Conservation (phyloP, 2,797 vertebrate genomes). For the Molossus alvarezi region DNA sequence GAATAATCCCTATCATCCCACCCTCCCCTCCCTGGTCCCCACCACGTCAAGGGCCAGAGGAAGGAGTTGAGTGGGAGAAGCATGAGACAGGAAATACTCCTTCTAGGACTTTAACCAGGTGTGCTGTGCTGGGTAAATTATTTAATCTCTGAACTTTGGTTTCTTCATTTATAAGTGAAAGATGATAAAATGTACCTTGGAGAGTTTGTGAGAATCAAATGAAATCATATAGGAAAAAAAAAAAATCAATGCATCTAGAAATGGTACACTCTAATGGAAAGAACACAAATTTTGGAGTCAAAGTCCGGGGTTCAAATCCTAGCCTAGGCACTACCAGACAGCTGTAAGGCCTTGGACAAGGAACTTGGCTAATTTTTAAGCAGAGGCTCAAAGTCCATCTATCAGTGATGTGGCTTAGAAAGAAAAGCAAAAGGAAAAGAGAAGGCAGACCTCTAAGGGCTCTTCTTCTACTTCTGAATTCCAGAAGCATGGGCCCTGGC, state of each 20-base stretch:
- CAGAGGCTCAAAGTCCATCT: neutral
- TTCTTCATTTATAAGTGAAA: neutral
- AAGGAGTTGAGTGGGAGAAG: neutral
- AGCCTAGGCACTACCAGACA: neutral
- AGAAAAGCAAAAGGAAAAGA: neutral
- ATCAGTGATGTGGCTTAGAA: neutral
- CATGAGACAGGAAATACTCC: neutral
- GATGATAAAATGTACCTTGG: neutral
- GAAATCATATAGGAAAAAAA: neutral
- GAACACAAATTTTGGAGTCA: neutral
- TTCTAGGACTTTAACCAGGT: neutral
- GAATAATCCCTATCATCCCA: neutral
- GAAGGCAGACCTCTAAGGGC: neutral
- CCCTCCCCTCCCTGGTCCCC: neutral
- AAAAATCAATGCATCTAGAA: neutral
- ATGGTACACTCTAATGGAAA: neutral
- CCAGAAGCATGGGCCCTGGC: neutral
- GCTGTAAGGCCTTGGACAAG: neutral
- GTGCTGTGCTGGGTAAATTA: neutral
- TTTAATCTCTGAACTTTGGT: conserved; percentile 30
- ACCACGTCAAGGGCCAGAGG: neutral
- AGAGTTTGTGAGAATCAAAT: neutral
- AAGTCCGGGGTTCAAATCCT: neutral
- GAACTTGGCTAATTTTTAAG: neutral
- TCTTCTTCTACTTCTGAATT: neutral